Evolutionary conservation across 2,888 invertebrate species (phyloP).

Genomic region (Chaetogeoica ovagalla): DNA sequence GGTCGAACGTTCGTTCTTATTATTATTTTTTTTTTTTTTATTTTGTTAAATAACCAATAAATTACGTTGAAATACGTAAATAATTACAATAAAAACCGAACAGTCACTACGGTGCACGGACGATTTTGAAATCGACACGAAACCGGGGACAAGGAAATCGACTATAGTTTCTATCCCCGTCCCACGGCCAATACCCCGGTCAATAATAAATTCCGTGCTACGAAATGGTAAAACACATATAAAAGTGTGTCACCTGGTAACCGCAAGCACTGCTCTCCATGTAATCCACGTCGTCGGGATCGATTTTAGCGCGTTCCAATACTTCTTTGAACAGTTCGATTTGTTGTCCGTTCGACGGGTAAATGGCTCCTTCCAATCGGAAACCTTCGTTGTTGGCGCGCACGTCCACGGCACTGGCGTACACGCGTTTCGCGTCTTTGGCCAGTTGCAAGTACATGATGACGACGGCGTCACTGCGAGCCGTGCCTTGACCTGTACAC

Average conservation of each 20-base stretch:
- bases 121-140: no score
- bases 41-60: no score
- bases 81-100: no score
- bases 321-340: conserved; percentile 80
- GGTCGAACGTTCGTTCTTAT: no score
- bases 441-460: conserved; percentile 81
- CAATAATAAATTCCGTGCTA: no score
- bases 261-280: conserved; percentile 99
- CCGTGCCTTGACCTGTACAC: conserved; percentile 76
- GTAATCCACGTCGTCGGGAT: conserved; percentile 82
- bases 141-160: no score
- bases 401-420: conserved; percentile 83
- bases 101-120: no score
- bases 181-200: no score
- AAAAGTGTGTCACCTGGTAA: conserved; percentile 70
- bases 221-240: no score
- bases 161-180: no score
- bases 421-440: conserved; percentile 74
- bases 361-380: conserved; percentile 88
- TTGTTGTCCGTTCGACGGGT: conserved; percentile 79
- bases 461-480: conserved; percentile 85
- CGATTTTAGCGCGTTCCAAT: conserved; percentile 79
- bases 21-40: no score
- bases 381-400: conserved; percentile 90
- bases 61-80: no score